phyloP scores from a whole-genome alignment of 2,888 invertebrate genomes.

The Argyresthia albistria region DNA sequence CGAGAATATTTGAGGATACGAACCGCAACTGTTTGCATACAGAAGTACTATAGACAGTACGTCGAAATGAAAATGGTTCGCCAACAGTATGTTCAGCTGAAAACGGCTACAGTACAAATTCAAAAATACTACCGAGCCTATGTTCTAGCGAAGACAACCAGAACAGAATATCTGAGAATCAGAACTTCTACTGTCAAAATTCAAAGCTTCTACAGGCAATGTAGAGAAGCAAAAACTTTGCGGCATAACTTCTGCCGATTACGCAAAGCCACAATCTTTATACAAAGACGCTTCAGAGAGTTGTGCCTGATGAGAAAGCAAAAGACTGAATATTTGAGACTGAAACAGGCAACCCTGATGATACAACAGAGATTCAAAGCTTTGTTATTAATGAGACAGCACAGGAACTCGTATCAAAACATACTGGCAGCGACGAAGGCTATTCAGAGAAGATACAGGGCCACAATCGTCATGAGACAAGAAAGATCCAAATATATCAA shows the following conservation, averaged over 20 bases:
- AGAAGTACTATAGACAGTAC: constrained; percentile 40
- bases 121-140: constrained; percentile 49
- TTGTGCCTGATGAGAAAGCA: constrained; percentile 36
- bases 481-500: constrained; percentile 39
- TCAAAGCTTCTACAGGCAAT: constrained; percentile 9
- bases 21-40: constrained; percentile 21
- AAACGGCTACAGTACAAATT: constrained; percentile 27
- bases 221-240: constrained; percentile 23
- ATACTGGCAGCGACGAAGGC: constrained; percentile 19
- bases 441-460: constrained; percentile 45
- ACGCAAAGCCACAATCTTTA: constrained; percentile 33
- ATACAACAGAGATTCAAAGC: constrained; percentile 54
- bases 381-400: constrained; percentile 29
- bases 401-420: constrained; percentile 29
- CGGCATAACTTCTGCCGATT: constrained; percentile 40
- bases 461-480: constrained; percentile 32
- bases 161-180: constrained; percentile 22
- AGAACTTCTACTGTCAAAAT: constrained; percentile 22
- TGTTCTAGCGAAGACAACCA: constrained; percentile 26
- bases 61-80: constrained; percentile 34
- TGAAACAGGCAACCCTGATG: constrained; percentile 25
- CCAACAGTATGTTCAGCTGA: constrained; percentile 27
- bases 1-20: constrained; percentile 6
- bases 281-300: constrained; percentile 54
- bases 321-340: constrained; percentile 32